Base-by-base conservation (phyloP, 2,113 vertebrate genomes). In the Empidonax traillii region DNA sequence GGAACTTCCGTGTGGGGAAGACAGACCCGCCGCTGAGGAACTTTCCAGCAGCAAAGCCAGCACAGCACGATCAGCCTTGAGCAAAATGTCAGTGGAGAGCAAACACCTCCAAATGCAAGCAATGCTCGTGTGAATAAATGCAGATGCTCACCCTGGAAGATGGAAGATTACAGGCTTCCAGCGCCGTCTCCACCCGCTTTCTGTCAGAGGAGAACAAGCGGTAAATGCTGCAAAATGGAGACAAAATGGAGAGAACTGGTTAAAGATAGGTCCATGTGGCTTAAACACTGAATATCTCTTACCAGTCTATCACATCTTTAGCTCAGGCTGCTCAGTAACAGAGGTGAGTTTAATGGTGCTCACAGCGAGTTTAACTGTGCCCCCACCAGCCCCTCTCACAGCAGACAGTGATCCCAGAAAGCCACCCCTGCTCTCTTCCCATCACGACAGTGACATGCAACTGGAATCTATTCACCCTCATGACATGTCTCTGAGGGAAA, bases 181-280 rank as follows among this genome's bases (percentile, higher is more conserved):
- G 95, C 0, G 99, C 99, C 0, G 99, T 99, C 97, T 99, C 99
- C 41, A 99, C 99, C 56, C 99, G 97, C 89, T 99, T 99, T 96
- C 99, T 98, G 97, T 99, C 99, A n/a, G 99, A 98, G 9, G 99
- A 99, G 96, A 99, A 99, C 96, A 99, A 95, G 95, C 99, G 99
- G 97, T 99, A 99, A 92, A 99, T 98, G 96, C 99, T 99, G 98
- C 63, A 83, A 88, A 97, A 82, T 1, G 21, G 89, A 96, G 76
- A 87, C 66, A 66, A 86, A 91, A 23, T 87, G 24, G 33, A 43
- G 27, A 37, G 20, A 51, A 35, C 3, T 19, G 20, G 15, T 86
- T 73, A 43, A 49, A 71, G 16, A n/a, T 24, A 19, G 2, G 35
- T 28, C 31, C 35, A 9, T 1, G 20, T 16, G 37, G 4, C 49